Conservation (phyloP, 2,888 invertebrate genomes). For the Ashinkailepas kermadecensis region DNA sequence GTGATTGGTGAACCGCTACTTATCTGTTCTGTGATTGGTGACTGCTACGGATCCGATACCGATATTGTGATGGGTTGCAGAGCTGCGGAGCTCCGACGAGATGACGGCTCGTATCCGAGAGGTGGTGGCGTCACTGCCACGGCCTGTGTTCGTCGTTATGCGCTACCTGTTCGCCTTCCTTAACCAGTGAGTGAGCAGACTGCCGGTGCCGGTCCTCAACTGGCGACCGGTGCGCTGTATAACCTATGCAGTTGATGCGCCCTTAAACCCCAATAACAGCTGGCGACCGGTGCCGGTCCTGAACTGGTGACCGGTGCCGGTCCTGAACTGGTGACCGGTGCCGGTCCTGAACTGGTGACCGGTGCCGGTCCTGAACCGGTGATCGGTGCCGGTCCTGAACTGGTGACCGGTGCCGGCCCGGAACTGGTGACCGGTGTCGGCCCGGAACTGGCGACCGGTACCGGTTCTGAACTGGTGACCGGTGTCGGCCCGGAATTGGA, state of each 20-base stretch:
- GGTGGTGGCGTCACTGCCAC: constrained; percentile 68
- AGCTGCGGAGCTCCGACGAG: constrained; percentile 45
- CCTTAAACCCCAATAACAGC: too few species aligned
- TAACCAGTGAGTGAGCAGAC: constrained; percentile 53
- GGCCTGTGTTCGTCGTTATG: constrained; percentile 77
- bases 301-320: not conserved
- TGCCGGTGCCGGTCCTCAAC: too few species aligned
- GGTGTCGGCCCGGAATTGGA: not conserved
- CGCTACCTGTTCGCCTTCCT: constrained; percentile 93
- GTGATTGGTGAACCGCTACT: too few species aligned
- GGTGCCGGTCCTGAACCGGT: too few species aligned
- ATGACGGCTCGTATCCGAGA: constrained; percentile 66
- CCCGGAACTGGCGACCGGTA: not conserved
- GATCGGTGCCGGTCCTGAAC: not conserved
- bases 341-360: too few species aligned
- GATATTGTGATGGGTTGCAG: not conserved
- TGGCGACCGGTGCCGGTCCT: too few species aligned
- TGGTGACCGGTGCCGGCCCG: not conserved
- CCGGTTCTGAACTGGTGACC: not conserved
- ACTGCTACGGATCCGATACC: not conserved
- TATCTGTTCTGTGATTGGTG: too few species aligned
- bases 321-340: not conserved
- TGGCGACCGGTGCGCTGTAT: too few species aligned
- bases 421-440: too few species aligned
- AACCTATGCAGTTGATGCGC: too few species aligned